phyloP scores from a whole-genome alignment of 2,113 vertebrate species.

The Bothrops jararaca region DNA sequence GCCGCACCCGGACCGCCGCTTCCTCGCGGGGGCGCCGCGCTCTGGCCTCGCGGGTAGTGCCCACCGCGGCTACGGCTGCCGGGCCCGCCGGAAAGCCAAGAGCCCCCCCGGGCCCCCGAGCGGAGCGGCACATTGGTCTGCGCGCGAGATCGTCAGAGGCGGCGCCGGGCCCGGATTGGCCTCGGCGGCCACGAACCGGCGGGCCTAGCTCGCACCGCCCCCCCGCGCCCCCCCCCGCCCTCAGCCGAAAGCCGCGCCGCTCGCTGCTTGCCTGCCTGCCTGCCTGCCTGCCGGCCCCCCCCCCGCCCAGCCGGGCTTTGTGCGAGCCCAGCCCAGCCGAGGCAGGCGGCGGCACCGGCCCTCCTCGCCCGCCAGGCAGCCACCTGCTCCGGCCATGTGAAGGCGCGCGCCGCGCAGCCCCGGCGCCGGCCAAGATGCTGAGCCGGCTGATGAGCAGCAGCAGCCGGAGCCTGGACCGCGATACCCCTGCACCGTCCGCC shows the following conservation, averaged over 20 bases:
- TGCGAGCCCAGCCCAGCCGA: neutral
- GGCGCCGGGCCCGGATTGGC: constrained; percentile 34
- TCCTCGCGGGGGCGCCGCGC: neutral
- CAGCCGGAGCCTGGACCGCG: constrained; percentile 92
- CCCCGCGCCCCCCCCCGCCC: constrained; percentile 1
- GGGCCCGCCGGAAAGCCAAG: neutral
- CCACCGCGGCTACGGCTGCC: neutral
- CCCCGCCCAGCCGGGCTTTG: constrained; percentile 1
- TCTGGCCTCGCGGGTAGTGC: rapidly evolving
- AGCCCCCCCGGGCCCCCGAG: neutral
- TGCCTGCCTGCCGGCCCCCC: neutral
- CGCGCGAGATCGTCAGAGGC: constrained; percentile 12
- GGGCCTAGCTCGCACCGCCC: constrained; percentile 31
- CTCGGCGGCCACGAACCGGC: neutral
- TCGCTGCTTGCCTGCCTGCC: neutral
- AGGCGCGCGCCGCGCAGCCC: constrained; percentile 33
- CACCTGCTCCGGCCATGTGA: constrained; percentile 22
- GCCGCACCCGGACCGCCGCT: neutral
- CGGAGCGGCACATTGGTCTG: neutral
- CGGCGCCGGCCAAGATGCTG: constrained; percentile 83
- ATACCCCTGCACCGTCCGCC: constrained; percentile 94
- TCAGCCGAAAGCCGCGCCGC: neutral
- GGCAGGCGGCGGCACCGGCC: neutral
- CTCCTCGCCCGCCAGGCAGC: constrained; percentile 6
- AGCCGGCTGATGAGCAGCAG: constrained; percentile 95